Evolutionary conservation across 2,888 invertebrate species (phyloP), one percentile per base, ranked within the genome.

Genomic region (Lasius fuliginosus): DNA sequence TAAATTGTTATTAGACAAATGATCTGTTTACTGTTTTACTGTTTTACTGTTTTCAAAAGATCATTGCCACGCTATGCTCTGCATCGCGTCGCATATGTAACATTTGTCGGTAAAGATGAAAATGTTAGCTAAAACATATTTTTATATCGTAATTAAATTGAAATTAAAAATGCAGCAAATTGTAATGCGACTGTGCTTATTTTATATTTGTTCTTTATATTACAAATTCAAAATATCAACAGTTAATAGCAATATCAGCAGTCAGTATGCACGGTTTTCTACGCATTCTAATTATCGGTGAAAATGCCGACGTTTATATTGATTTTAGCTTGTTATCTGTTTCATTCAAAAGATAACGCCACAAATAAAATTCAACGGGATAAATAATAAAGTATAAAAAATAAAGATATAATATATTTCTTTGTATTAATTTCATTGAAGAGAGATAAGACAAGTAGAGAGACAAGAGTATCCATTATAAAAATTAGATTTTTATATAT

Each of bases 71-170:
- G 9, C 23, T 56, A 18, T 36, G 12, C 46, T 74, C 12, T 42
- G 9, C 18, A 69, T 23, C 4, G 8, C 46, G 36, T 36, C 40
- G 12, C 36, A 6, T 46, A 46, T 23, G 58, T 81, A 81, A 9
- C 79, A 42, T 62, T 49, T 8, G 46, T 74, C 46, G 75, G 60
- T 81, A 81, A 81, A 36, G 23, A 46, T 33, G 79, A 73, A 62
- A 73, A 27, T 46, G 1, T 27, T 27, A 27, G 6, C 1, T n/a
- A 9, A 40, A 68, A 42, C 30, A 0, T n/a, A 3, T 18, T 9
- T 75, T 68, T 56, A 53, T 46, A 33, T 67, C 11, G 12, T 68
- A 30, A 40, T 15, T 30, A 77, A 56, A 56, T 30, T 40, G 11
- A 27, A 67, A 67, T 64, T 5, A 1, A 49, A 1, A 65, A 46